Evolutionary conservation across 2,888 invertebrate species (phyloP).

Genomic region (Tetropium fuscum): DNA sequence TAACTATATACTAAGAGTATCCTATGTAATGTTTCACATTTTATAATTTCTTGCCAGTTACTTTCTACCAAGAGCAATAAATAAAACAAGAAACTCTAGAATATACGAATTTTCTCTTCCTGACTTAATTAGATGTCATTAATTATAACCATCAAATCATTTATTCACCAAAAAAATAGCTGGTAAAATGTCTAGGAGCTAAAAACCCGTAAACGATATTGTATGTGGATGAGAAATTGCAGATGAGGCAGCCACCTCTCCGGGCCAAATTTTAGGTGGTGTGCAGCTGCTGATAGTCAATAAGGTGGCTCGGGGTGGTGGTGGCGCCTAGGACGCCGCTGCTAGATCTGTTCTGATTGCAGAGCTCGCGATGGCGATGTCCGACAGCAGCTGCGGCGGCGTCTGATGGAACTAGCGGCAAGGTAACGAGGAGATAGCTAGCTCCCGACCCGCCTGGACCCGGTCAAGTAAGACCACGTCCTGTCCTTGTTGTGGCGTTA

Average conservation of each 20-base stretch:
- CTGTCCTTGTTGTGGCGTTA: slow-evolving; percentile 65
- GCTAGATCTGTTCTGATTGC: slow-evolving; percentile 73
- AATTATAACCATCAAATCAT: too few relatives aligned
- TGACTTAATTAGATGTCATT: too few relatives aligned
- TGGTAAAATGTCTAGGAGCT: too few relatives aligned
- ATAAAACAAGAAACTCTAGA: too few relatives aligned
- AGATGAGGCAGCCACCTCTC: slow-evolving; percentile 31
- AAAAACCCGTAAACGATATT: too few relatives aligned
- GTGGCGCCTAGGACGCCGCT: slow-evolving; percentile 65
- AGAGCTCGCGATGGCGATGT: slow-evolving; percentile 68
- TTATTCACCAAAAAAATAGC: too few relatives aligned
- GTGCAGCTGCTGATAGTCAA: slow-evolving; percentile 29
- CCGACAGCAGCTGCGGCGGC: slow-evolving; percentile 68
- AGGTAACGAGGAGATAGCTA: slow-evolving; percentile 74
- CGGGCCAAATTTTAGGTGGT: slow-evolving; percentile 21
- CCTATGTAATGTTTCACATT: too few relatives aligned
- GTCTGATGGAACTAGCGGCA: slow-evolving; percentile 74
- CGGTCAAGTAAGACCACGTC: slow-evolving; percentile 67
- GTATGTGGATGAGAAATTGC: slow-evolving; percentile 14
- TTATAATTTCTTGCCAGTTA: too few relatives aligned
- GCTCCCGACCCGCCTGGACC: slow-evolving; percentile 66
- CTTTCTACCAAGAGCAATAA: too few relatives aligned
- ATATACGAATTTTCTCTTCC: too few relatives aligned
- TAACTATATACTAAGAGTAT: too few relatives aligned
- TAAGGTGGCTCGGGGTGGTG: slow-evolving; percentile 39